Conservation (phyloP, 2,888 invertebrate species). For the Aspidapion aeneum region DNA sequence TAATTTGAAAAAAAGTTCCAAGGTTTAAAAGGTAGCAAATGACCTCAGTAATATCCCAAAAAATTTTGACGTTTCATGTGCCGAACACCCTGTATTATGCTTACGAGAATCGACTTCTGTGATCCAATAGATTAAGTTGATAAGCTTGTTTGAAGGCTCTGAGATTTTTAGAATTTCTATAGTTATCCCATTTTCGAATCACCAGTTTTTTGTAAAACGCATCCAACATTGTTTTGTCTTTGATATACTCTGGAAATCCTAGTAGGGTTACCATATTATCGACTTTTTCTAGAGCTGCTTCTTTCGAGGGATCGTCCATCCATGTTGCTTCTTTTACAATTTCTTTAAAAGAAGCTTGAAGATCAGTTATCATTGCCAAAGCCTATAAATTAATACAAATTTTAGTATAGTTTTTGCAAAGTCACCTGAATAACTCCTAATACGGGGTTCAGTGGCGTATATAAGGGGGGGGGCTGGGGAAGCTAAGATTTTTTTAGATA, state of each 20-base stretch:
- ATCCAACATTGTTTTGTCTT: conserved; percentile 34
- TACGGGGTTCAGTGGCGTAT: too few relatives aligned
- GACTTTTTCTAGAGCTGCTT: conserved; percentile 50
- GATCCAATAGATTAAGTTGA: conserved; percentile 36
- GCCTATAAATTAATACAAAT: conserved; percentile 33
- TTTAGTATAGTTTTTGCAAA: too few relatives aligned
- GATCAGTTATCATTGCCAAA: conserved; percentile 46
- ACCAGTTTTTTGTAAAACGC: conserved; percentile 42
- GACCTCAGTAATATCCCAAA: too few relatives aligned
- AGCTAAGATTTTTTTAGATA: too few relatives aligned
- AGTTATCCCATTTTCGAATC: conserved; percentile 44
- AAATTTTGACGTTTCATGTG: too few relatives aligned
- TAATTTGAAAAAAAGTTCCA: too few relatives aligned
- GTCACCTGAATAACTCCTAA: too few relatives aligned
- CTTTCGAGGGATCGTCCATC: conserved; percentile 53
- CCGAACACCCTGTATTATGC: conserved; percentile 16
- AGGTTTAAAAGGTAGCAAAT: too few relatives aligned
- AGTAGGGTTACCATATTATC: conserved; percentile 47
- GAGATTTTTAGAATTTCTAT: conserved; percentile 41
- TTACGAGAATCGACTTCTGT: conserved; percentile 35
- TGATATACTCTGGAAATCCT: conserved; percentile 39
- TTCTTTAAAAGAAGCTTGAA: conserved; percentile 49
- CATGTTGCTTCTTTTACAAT: conserved; percentile 48
- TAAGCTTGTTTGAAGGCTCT: conserved; percentile 41
- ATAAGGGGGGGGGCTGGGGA: too few relatives aligned